Percentiles rank a stretch among this genome's conserved stretches.
Evolutionary conservation across 2,888 invertebrate species (phyloP).

Genomic region (Dusona sp.): DNA sequence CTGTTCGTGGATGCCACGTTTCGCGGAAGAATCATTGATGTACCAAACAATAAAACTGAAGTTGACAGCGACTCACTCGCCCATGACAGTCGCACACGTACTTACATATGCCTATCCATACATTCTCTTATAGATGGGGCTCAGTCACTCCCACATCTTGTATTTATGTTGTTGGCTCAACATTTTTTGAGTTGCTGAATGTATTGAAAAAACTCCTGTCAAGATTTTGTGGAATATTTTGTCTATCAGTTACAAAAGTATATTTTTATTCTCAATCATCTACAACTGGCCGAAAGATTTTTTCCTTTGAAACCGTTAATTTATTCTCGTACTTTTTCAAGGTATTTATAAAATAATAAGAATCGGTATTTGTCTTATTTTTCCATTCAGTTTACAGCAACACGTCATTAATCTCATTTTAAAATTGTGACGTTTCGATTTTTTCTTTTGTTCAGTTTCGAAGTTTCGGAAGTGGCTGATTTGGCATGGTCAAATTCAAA

Average conservation of each 20-base stretch:
- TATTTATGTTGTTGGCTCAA: neutral
- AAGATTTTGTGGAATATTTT: neutral
- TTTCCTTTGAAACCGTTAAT: neutral
- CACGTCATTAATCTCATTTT: neutral
- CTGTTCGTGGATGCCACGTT: slow-evolving; percentile 34
- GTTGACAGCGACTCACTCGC: neutral
- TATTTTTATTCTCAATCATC: neutral
- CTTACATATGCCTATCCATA: neutral
- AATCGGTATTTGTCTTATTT: neutral
- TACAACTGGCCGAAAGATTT: neutral
- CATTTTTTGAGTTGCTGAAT: neutral
- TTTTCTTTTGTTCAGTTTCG: no score
- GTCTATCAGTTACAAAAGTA: neutral
- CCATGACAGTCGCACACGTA: neutral
- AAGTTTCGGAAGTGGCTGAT: no score
- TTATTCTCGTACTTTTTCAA: neutral
- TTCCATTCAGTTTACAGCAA: slow-evolving; percentile 3
- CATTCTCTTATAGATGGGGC: neutral
- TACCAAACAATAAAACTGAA: neutral
- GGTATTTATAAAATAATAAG: neutral
- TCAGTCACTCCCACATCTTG: neutral
- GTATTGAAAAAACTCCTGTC: neutral
- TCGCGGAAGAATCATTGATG: slow-evolving; percentile 6
- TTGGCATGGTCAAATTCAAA: no score
- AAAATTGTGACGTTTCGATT: no score